Evolutionary conservation across 2,797 vertebrate genomes (phyloP).

Genomic region (Sparidentex hasta): DNA sequence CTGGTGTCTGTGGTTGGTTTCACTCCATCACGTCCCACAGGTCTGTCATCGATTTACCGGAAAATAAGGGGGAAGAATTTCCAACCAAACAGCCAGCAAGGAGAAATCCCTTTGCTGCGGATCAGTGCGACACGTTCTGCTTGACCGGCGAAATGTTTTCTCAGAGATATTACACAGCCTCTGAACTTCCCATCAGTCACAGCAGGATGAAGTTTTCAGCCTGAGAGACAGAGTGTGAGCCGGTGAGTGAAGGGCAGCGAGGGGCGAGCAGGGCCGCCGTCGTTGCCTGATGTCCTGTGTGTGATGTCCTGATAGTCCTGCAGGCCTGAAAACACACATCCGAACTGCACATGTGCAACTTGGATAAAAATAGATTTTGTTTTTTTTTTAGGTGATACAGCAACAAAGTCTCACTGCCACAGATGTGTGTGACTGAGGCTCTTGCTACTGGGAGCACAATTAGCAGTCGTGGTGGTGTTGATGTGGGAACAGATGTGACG

Average conservation of each 20-base stretch:
- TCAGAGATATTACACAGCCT: slow-evolving; percentile 45
- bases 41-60: slow-evolving; percentile 44
- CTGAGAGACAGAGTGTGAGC: slow-evolving; percentile 16
- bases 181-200: slow-evolving; percentile 66
- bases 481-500: slow-evolving; percentile 32
- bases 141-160: slow-evolving; percentile 50
- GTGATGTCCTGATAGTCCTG: slow-evolving; percentile 15
- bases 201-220: slow-evolving; percentile 48
- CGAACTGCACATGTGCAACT: slow-evolving; percentile 6
- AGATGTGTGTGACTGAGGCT: slow-evolving; percentile 2
- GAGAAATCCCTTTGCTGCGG: slow-evolving; percentile 47
- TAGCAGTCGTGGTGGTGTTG: slow-evolving; percentile 12
- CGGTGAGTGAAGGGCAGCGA: neutral
- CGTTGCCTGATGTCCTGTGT: neutral
- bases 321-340: neutral
- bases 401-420: neutral
- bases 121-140: slow-evolving; percentile 54
- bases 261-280: neutral
- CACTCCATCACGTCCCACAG: slow-evolving; percentile 31
- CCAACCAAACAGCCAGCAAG: slow-evolving; percentile 24
- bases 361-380: slow-evolving; percentile 29
- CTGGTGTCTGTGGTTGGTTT: slow-evolving; percentile 34
- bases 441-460: slow-evolving; percentile 17
- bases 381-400: slow-evolving; percentile 10
- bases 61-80: slow-evolving; percentile 49